These are phyloP conservation scores for Cercopithecus neglectus DNA, from an alignment of 2,797 vertebrate species.

Conservation along the genomic window DNA sequence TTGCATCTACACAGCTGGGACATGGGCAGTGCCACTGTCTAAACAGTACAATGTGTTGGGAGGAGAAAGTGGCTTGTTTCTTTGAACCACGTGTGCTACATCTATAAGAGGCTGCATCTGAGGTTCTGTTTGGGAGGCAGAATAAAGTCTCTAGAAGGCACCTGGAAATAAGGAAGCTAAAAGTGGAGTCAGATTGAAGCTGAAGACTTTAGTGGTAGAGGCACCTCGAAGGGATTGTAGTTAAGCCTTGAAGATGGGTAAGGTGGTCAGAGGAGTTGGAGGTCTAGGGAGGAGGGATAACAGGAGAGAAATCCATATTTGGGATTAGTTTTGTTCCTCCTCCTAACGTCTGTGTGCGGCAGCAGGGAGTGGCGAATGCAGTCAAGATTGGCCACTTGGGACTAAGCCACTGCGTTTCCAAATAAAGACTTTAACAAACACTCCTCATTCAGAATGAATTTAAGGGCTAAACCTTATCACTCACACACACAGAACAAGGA, in stretches of 20 bases:
- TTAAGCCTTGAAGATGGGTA: background rate
- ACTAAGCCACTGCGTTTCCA: background rate
- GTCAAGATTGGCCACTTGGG: background rate
- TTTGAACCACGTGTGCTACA: accelerated
- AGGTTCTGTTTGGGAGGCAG: background rate
- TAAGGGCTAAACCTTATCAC: constrained; percentile 20
- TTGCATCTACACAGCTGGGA: background rate
- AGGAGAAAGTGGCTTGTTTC: background rate
- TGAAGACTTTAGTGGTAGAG: background rate
- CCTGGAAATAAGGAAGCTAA: background rate
- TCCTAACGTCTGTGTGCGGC: background rate
- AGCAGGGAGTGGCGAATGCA: accelerated
- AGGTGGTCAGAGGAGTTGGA: background rate
- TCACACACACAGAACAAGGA: background rate
- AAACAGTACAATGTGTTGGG: background rate
- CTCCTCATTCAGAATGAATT: constrained; percentile 4
- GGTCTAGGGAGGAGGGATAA: no score
- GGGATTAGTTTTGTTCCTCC: background rate
- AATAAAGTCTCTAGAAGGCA: background rate
- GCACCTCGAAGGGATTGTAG: background rate
- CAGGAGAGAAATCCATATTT: no score
- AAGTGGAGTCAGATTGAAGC: background rate
- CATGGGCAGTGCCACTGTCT: background rate
- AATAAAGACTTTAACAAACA: background rate
- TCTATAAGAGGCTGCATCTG: background rate